These are phyloP conservation scores for Hippolais icterina DNA, from an alignment of 2,113 vertebrate genomes.

Conservation along the genomic window DNA sequence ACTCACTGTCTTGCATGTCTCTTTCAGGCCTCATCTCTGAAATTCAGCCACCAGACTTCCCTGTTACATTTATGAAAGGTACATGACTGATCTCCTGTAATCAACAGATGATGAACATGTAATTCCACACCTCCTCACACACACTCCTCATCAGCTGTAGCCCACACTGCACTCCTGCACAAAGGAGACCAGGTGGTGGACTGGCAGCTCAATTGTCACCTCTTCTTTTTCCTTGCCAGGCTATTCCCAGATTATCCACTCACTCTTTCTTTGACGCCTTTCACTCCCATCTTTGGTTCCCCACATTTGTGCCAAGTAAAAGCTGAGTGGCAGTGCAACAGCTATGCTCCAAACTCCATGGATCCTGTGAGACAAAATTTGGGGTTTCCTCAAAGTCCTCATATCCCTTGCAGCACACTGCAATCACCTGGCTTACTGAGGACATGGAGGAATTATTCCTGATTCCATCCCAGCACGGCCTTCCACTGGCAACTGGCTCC, in stretches of 20 bases:
- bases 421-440: not conserved
- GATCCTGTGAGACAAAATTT: not conserved
- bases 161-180: not conserved
- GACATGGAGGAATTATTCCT: not conserved
- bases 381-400: not conserved
- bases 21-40: not conserved
- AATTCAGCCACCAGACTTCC: not conserved
- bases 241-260: not conserved
- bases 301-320: accelerated
- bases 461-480: not conserved
- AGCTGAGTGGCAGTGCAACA: not conserved
- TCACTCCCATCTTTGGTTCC: accelerated
- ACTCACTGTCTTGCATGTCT: not conserved
- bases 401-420: not conserved
- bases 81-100: accelerated
- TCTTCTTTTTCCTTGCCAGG: not conserved
- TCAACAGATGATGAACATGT: not conserved
- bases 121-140: not conserved
- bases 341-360: not conserved
- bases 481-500: not conserved
- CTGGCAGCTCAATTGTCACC: not conserved
- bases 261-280: not conserved
- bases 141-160: not conserved
- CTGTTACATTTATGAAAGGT: not conserved
- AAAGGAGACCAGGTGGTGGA: not conserved